Base-by-base conservation (phyloP, 2,888 invertebrate genomes). In the Phortica okadai region DNA sequence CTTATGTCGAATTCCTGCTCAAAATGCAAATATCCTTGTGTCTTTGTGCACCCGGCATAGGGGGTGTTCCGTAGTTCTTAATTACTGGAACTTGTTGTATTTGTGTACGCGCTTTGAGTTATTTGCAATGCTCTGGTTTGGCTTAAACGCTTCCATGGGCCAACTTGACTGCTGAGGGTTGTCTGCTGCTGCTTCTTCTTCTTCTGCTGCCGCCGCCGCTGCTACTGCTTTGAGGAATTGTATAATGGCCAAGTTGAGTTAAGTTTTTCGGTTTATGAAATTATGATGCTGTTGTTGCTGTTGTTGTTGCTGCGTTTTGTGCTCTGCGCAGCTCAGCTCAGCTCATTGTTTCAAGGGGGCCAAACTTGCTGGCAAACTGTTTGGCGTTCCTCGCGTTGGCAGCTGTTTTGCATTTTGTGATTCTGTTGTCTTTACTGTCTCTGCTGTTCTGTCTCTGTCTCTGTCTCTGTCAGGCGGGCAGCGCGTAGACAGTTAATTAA, bases 401-500 rank as follows among this genome's bases (percentile, higher is more conserved):
- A 50, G 50, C 50, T 50, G 50, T 50, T 50, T 50, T 50, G 50
- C 50, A 50, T 50, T 50, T 50, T 8, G 50, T 50, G 8, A 1
- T 11, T 11, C 50, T 50, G 50, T 33, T 14, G 50, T 50, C 50
- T 50, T 8, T 14, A 2, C 50, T 50, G 50, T 14, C 10, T 50
- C 6, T 50, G 50, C 5, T 14, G n/a, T 10, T 45, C 45, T 6
- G 58, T 58, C n/a, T 5, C 6, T 16, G 58, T 59, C n/a, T 11
- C 59, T 16, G 21, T 14, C 50, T 21, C 21, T 21, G 21, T 21
- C 21, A 21, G 21, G 21, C 21, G 6, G 50, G 10, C 50, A 50
- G 50, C 50, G 50, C 50, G 64, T 69, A 54, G 70, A 70, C 70
- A 70, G 70, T 70, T 70, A 70, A 70, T 70, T 70, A 70, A 70